A percentile compares a stretch with the other conserved stretches of the same genome.
These are phyloP conservation scores for Ephydatia muelleri DNA, from an alignment of 37 sponge, comb jelly and placozoan species.

Conservation along the genomic window DNA sequence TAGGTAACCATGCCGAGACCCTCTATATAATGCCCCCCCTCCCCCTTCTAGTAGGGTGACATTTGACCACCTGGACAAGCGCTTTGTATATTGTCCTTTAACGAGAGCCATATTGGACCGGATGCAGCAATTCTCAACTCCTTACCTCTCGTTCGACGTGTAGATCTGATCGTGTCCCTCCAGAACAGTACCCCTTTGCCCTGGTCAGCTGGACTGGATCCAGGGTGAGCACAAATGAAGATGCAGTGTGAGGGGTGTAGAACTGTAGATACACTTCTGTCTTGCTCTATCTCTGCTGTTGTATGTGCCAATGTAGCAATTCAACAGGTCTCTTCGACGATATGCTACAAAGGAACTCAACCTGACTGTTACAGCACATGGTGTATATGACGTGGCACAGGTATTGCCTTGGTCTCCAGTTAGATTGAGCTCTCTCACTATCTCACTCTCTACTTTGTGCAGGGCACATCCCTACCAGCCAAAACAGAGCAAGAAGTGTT, in stretches of 20 bases:
- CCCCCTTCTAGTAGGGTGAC: no score
- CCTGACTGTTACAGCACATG: conserved; percentile 47
- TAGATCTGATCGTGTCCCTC: conserved; percentile 63
- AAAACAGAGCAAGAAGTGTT: conserved; percentile 52
- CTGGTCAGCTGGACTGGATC: conserved; percentile 72
- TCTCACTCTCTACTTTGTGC: not conserved
- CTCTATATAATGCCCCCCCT: not conserved
- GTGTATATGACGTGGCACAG: conserved; percentile 31
- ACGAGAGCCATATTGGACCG: not conserved
- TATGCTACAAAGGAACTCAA: conserved; percentile 33
- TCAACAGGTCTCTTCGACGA: conserved; percentile 52
- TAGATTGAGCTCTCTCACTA: no score
- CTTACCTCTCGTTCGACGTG: conserved; percentile 19
- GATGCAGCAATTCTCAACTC: not conserved
- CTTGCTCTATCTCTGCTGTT: no score
- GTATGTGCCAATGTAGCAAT: conserved; percentile 67
- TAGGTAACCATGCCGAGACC: not conserved
- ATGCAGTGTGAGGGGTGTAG: no score
- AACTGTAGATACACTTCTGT: no score
- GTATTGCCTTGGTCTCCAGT: no score
- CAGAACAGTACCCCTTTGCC: conserved; percentile 54
- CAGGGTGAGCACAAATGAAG: conserved; percentile 29
- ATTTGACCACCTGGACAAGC: conserved; percentile 57
- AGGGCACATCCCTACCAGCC: conserved; percentile 41
- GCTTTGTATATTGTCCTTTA: conserved; percentile 40